Evolutionary conservation across 2,888 invertebrate species (phyloP), one percentile per base, ranked within the genome.

Genomic region (Achlya flavicornis): DNA sequence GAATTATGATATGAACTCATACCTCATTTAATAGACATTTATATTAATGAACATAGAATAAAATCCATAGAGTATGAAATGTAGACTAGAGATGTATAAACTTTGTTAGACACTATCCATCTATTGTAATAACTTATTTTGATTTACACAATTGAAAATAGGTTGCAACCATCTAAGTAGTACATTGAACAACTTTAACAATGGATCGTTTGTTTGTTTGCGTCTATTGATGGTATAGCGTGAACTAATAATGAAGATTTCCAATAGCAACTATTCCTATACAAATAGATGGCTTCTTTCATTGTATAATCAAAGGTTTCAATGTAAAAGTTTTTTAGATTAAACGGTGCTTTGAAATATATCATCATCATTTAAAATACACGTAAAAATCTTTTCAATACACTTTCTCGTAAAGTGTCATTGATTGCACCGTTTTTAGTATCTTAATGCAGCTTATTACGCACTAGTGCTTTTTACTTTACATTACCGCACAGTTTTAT

Each of bases 171-270:
- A 19, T 53, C 19, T 19, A 60, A 60, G 60, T 53, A 60, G 43
- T 19, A 60, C 41, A 41, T 19, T 43, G 38, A 41, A 60, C 60
- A 60, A 60, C 26, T 60, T 60, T 60, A 43, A 60, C 60, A 60
- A 60, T 19, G 41, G 19, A 60, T 4, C 60, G 41, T 60, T 53
- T 19, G 60, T 41, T 43, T 60, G 41, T 60, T 41, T 43, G 60
- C 35, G 19, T 60, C 60, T 41, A 60, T 41, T 60, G 60, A 41
- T 26, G 60, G 26, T 60, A 43, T 14, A 16, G 60, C 41, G 60
- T 60, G 41, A 33, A 53, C 53, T 53, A 53, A 53, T 53, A 60
- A 41, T 58, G 58, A 35, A 60, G 41, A 41, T 53, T 53, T 53
- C 53, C 53, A 53, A 53, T 53, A 53, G 7, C 19, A 19, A 53